Evolutionary conservation across 2,888 invertebrate species (phyloP), one percentile per base, ranked within the genome.

Genomic region (Epirrita christyi): DNA sequence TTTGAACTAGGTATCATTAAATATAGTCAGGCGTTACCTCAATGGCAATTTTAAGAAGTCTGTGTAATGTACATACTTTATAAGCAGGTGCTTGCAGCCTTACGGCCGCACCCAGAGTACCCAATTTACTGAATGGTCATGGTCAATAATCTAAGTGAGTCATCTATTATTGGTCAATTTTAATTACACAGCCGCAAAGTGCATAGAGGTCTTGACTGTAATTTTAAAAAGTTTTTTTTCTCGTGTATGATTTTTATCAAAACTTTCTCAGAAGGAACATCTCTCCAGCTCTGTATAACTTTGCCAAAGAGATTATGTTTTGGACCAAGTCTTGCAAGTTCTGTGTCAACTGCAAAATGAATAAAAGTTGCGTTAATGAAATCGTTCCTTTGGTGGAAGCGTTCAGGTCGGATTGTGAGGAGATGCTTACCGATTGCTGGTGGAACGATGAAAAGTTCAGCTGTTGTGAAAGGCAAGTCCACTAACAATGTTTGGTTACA

Each of bases 271-370:
- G 57, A 6, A 82, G 80, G 13, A 45, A 53, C 36, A 29, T 58
- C 11, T 32, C 58, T 0, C 15, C n/a, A 6, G 32, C 37, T 2
- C 14, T 41, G 11, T 40, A 9, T 10, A 15, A 64, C 0, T 91
- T 91, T 61, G 77, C 79, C 51, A 82, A 83, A 53, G 88, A 90
- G 2, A 75, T 88, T 0, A 70, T 75, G 3, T 89, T 77, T 56
- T 85, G 88, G 80, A 81, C 78, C 45, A 80, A 81, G 57, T 83
- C 81, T 65, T 92, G 92, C 66, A 80, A 74, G 46, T 64, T 70
- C 0, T 92, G 91, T 55, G 54, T 51, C 6, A 70, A 59, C 2
- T 92, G 90, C 58, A 76, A 75, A 14, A 55, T 77, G 8, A 82
- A 84, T 36, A 64, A 72, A 4, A 82, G 83, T 0, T 88, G 88